These are phyloP conservation scores for Euwallacea fornicatus DNA, from an alignment of 1,140 invertebrate genomes.

Conservation along the genomic window DNA sequence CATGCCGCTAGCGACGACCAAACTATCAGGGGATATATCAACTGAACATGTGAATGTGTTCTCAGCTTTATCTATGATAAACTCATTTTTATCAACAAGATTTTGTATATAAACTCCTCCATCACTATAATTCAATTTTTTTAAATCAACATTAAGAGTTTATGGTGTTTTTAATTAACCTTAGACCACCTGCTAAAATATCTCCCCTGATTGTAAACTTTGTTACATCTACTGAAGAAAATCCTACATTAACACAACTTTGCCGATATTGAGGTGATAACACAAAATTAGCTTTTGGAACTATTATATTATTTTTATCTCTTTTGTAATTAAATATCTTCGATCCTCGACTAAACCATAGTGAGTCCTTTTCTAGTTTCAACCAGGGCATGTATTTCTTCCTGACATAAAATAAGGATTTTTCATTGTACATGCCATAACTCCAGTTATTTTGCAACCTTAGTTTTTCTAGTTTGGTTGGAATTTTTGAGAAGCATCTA, in stretches of 20 bases:
- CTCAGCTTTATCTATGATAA: slow-evolving; percentile 29
- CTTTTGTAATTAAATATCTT: slow-evolving; percentile 41
- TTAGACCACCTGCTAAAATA: slow-evolving; percentile 40
- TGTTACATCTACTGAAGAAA: slow-evolving; percentile 37
- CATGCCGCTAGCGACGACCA: slow-evolving; percentile 32
- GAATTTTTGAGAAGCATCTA: slow-evolving; percentile 40
- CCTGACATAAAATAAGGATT: slow-evolving; percentile 35
- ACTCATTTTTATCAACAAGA: slow-evolving; percentile 20
- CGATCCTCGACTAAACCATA: slow-evolving; percentile 44
- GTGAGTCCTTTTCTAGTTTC: slow-evolving; percentile 37
- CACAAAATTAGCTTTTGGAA: slow-evolving; percentile 20
- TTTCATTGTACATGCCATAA: slow-evolving; percentile 42
- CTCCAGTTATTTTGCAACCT: slow-evolving; percentile 46
- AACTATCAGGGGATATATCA: slow-evolving; percentile 30
- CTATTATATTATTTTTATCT: slow-evolving; percentile 29
- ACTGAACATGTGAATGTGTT: slow-evolving; percentile 31
- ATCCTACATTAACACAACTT: slow-evolving; percentile 26
- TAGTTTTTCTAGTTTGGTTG: slow-evolving; percentile 40
- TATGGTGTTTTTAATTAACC: slow-evolving; percentile 27
- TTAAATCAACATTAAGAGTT: slow-evolving; percentile 2
- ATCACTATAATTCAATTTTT: slow-evolving; percentile 34
- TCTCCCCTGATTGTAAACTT: slow-evolving; percentile 42
- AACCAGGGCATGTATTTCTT: slow-evolving; percentile 43
- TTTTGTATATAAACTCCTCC: slow-evolving; percentile 34
- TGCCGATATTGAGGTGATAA: slow-evolving; percentile 28